Percentiles rank a stretch among this genome's conserved stretches.
phyloP scores from a whole-genome alignment of 1,140 invertebrate genomes.

The Aphelenchoides besseyi region DNA sequence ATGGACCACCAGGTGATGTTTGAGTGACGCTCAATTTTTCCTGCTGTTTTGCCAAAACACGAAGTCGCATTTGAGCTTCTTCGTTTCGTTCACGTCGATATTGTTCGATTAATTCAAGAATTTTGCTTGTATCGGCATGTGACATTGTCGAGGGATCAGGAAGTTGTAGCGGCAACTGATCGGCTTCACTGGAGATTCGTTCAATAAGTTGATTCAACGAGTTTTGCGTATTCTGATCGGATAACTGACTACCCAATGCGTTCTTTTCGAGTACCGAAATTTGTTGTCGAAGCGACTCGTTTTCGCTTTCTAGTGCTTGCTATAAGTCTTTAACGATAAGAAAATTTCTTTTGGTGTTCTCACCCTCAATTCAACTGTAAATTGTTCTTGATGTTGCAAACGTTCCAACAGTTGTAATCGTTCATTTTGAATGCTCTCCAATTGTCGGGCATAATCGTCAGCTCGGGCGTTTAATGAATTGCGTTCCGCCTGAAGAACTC shows the following conservation, averaged over 20 bases:
- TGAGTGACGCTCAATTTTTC: neutral
- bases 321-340: neutral
- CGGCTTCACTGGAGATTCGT: neutral
- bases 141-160: neutral
- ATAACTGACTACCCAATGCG: neutral
- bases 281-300: neutral
- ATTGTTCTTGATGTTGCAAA: neutral
- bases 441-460: neutral
- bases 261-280: neutral
- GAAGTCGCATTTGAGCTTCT: neutral
- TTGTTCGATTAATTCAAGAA: neutral
- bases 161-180: constrained; percentile 11
- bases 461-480: neutral
- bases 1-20: neutral
- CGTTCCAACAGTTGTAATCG: neutral
- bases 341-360: too few species aligned
- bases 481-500: neutral
- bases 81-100: neutral
- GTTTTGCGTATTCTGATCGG: neutral
- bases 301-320: neutral
- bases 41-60: neutral
- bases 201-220: neutral
- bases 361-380: neutral
- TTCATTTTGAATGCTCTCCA: neutral
- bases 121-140: neutral